Evolutionary conservation across 2,797 vertebrate species (phyloP).

Genomic region (Salmo trutta): DNA sequence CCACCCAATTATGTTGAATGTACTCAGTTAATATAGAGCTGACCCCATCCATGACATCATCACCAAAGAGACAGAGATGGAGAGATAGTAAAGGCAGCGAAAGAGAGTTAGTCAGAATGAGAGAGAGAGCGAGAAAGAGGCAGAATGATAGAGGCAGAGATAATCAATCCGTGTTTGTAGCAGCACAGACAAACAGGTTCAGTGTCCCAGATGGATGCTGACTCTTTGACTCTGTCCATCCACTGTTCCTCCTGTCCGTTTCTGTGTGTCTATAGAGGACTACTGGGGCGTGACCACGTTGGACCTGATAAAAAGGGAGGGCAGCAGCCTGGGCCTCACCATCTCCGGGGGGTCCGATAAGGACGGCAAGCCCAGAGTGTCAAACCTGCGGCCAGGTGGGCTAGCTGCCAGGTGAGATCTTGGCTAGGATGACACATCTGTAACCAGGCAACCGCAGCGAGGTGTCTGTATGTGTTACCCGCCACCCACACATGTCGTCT

Average conservation of each 20-base stretch:
- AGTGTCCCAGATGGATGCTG: conserved; percentile 51
- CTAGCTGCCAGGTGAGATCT: conserved; percentile 92
- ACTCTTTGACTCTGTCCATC: conserved; percentile 41
- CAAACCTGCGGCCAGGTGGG: conserved; percentile 92
- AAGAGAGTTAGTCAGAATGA: no score
- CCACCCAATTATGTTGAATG: conserved; percentile 18
- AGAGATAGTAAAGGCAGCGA: no score
- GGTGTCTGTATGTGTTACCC: conserved; percentile 44
- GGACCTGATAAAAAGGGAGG: conserved; percentile 96
- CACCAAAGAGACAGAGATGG: not conserved
- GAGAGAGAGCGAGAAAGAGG: not conserved
- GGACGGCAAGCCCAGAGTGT: conserved; percentile 95
- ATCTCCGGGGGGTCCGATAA: conserved; percentile 98
- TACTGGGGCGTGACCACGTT: conserved; percentile 92
- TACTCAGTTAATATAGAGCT: not conserved
- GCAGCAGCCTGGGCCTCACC: conserved; percentile 93
- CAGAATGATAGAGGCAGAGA: not conserved
- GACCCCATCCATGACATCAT: conserved; percentile 35
- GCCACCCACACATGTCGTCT: conserved; percentile 18
- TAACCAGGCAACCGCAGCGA: conserved; percentile 48
- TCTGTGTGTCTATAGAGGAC: conserved; percentile 81
- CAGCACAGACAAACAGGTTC: conserved; percentile 44
- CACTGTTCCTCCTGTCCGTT: conserved; percentile 41
- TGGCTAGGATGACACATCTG: conserved; percentile 41
- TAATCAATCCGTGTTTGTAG: conserved; percentile 20